A percentile compares a stretch with the other conserved stretches of the same genome.
Conservation (phyloP, 2,797 vertebrate species). For the Odontamblyopus rebecca region DNA sequence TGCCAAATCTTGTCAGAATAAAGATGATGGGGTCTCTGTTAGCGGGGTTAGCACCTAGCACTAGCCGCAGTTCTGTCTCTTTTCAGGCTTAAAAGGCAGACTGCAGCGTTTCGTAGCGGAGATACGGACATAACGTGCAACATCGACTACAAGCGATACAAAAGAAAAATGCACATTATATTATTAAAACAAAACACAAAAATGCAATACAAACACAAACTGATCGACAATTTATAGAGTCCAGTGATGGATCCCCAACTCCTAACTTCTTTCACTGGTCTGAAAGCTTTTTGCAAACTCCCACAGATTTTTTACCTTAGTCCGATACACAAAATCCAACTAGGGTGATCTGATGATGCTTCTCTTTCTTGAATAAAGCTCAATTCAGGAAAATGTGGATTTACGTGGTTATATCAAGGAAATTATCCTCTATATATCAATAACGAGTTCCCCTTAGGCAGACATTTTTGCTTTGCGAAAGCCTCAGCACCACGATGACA, state of each 20-base stretch:
- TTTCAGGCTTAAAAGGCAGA: conserved; percentile 31
- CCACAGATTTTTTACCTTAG: conserved; percentile 80
- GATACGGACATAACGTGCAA: conserved; percentile 22
- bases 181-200: conserved; percentile 20
- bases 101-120: conserved; percentile 33
- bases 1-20: background rate
- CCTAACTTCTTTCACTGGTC: conserved; percentile 82
- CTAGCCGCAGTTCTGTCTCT: conserved; percentile 48
- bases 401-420: conserved; percentile 50
- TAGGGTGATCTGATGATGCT: conserved; percentile 81
- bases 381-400: conserved; percentile 43
- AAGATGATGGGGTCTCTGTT: conserved; percentile 8
- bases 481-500: conserved; percentile 87
- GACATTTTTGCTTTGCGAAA: conserved; percentile 90
- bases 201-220: conserved; percentile 34
- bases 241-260: conserved; percentile 73
- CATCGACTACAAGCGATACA: background rate
- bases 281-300: conserved; percentile 67
- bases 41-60: conserved; percentile 43
- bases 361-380: conserved; percentile 56
- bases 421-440: conserved; percentile 85
- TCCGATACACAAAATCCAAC: conserved; percentile 81
- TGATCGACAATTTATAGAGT: conserved; percentile 21
- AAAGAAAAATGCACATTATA: background rate
- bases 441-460: conserved; percentile 96